Evolutionary conservation across 2,888 invertebrate genomes (phyloP).

Genomic region (Hirtodrosophila histrioides): DNA sequence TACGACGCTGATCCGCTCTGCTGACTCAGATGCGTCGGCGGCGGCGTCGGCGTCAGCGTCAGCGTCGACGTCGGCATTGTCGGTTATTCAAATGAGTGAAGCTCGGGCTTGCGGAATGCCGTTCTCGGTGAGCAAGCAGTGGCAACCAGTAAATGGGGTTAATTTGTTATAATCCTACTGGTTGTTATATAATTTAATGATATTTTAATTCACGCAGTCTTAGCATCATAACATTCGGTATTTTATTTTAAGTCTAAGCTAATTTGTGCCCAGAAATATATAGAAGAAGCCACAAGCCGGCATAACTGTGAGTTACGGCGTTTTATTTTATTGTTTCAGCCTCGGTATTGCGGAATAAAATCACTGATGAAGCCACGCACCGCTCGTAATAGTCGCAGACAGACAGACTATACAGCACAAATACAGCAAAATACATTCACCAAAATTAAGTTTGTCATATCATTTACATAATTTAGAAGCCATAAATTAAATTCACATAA

Average conservation of each 20-base stretch:
- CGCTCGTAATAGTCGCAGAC: conserved; percentile 27
- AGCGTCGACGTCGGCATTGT: conserved; percentile 50
- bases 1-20: conserved; percentile 46
- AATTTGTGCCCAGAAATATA: conserved; percentile 36
- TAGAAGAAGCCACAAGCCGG: conserved; percentile 8
- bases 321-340: conserved; percentile 36
- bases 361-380: conserved; percentile 35
- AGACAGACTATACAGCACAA: conserved; percentile 16
- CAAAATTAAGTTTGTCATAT: conserved; percentile 68
- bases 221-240: conserved; percentile 34
- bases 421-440: conserved; percentile 61
- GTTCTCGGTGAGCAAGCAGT: conserved; percentile 33
- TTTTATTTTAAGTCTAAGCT: conserved; percentile 60
- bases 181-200: conserved; percentile 63
- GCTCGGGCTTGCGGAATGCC: conserved; percentile 56
- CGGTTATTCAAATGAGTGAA: conserved; percentile 67
- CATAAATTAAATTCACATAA: conserved; percentile 64
- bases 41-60: background rate
- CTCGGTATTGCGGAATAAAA: conserved; percentile 44
- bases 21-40: conserved; percentile 3
- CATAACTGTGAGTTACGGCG: conserved; percentile 53
- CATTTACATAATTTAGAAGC: conserved; percentile 75
- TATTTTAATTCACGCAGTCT: conserved; percentile 56
- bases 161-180: conserved; percentile 70
- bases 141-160: conserved; percentile 62